Evolutionary conservation across 1,140 invertebrate species (phyloP), one percentile per base, ranked within the genome.

Genomic region (Sitobion miscanthi): DNA sequence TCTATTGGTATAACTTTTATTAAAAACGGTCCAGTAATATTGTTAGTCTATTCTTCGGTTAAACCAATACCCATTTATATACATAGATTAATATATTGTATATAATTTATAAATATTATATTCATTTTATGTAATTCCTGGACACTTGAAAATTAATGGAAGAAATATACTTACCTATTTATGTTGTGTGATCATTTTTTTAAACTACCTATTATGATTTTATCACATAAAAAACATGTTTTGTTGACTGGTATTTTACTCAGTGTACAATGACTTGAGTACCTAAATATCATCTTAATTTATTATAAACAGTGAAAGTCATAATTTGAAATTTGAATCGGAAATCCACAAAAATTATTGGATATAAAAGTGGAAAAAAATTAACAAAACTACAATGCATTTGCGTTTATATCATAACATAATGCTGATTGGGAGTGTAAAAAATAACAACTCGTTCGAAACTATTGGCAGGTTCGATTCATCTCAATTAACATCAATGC

Each of bases 401-500:
- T 38, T 42, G 9, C 23, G 20, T 83, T 38, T 83, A 42, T 83
- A 83, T 85, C 45, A 25, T 42, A 38, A 45, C 42, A 42, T 42
- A 25, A 25, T 85, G n/a, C 14, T n/a, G n/a, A 77, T 77, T 77
- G 62, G 62, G 17, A n/a, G n/a, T 77, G 14, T 77, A 77, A 77
- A 69, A 77, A 77, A n/a, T 14, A 85, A 42, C 35, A 5, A 25
- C 42, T 85, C 14, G 23, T 85, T 25, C 23, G 83, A 85, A 85
- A 42, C 42, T 85, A 25, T 25, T 25, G 38, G 11, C 21, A 85
- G 38, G 3, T 25, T 85, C 83, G 42, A 85, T 85, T 85, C 30
- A 85, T 85, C 42, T 85, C 42, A 85, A 85, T 85, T 85, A 85
- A 42, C 83, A 25, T 45, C 83, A 45, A 85, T 85, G 38, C 30